Conservation (phyloP, 2,888 invertebrate genomes). For the Dasypolia templi region DNA sequence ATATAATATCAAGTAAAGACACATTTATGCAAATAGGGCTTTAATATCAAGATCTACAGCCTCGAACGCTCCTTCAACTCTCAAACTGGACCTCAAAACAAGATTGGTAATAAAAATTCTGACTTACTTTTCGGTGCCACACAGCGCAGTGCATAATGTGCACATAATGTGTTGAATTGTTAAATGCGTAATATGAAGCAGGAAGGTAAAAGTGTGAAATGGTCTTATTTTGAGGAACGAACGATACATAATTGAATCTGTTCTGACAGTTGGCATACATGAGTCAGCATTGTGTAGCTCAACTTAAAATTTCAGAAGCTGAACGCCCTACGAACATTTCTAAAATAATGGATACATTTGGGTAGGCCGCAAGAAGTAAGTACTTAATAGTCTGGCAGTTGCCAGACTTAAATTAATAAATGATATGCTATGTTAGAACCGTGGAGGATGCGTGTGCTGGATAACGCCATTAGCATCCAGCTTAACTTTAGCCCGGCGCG, state of each 20-base stretch:
- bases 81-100: neutral
- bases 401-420: neutral
- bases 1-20: neutral
- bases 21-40: neutral
- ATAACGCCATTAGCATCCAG: conserved; percentile 24
- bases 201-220: neutral
- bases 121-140: neutral
- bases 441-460: conserved; percentile 47
- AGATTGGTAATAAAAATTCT: neutral
- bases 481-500: conserved; percentile 48
- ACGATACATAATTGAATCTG: too few relatives aligned
- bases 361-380: neutral
- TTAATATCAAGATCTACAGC: neutral
- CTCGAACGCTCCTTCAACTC: neutral
- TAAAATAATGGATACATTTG: neutral
- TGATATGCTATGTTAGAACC: too few relatives aligned
- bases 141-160: neutral
- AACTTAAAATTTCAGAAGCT: neutral
- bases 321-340: neutral
- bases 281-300: neutral
- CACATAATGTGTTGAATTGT: too few relatives aligned
- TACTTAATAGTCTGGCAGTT: neutral
- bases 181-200: neutral
- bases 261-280: neutral
- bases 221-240: neutral